A percentile compares a stretch with the other conserved stretches of the same genome.
These are phyloP conservation scores for Perca schrenkii DNA, from an alignment of 2,113 vertebrate genomes.

Conservation along the genomic window DNA sequence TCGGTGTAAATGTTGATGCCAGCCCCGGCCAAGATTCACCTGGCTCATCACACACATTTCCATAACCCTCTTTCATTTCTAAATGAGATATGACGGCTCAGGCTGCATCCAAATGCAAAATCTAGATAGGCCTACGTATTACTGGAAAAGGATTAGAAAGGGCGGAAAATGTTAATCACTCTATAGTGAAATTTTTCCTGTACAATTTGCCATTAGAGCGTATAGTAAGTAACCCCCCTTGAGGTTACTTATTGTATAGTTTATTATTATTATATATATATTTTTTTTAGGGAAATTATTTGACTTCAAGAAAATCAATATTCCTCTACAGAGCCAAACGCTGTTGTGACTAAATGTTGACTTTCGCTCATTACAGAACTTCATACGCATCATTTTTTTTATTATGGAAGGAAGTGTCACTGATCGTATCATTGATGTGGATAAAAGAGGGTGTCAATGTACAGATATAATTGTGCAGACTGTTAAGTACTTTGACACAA, in stretches of 20 bases:
- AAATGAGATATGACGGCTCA: slow-evolving; percentile 60
- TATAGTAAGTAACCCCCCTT: background rate
- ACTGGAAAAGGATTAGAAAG: slow-evolving; percentile 49
- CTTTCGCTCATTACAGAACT: background rate
- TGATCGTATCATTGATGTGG: background rate
- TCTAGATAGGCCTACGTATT: slow-evolving; percentile 20
- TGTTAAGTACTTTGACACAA: background rate
- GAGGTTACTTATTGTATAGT: slow-evolving; percentile 1
- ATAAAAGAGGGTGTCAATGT: background rate
- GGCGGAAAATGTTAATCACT: slow-evolving; percentile 36
- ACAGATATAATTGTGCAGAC: background rate
- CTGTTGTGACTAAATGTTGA: slow-evolving; percentile 17
- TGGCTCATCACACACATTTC: slow-evolving; percentile 66
- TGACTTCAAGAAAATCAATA: background rate
- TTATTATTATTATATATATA: background rate
- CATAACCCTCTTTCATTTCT: slow-evolving; percentile 65
- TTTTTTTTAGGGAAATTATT: background rate
- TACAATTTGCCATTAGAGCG: slow-evolving; percentile 17
- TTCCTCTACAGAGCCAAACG: background rate
- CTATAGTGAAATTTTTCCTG: slow-evolving; percentile 21
- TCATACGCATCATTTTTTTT: background rate
- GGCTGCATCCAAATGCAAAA: slow-evolving; percentile 62
- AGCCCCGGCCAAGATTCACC: slow-evolving; percentile 66
- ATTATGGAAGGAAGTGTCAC: background rate
- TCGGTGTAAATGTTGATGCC: slow-evolving; percentile 73